Conservation (phyloP, 2,888 invertebrate species). For the Cactoblastis cactorum region DNA sequence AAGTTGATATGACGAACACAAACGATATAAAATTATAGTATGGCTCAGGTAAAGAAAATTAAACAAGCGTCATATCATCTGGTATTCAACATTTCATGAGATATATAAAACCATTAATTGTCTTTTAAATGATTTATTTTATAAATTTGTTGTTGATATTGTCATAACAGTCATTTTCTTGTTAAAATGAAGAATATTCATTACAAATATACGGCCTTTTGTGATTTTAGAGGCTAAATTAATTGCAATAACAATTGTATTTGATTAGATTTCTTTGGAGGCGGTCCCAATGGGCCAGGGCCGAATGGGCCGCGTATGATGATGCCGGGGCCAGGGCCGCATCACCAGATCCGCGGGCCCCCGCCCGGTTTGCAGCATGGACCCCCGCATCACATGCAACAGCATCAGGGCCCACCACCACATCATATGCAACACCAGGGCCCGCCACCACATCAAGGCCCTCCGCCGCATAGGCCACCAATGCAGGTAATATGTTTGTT, state of each 20-base stretch:
- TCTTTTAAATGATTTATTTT: too few relatives aligned
- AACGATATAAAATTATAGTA: too few relatives aligned
- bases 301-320: slow-evolving; percentile 69
- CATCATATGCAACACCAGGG: slow-evolving; percentile 68
- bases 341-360: slow-evolving; percentile 65
- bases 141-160: too few relatives aligned
- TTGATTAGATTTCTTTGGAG: slow-evolving; percentile 65
- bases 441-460: slow-evolving; percentile 78
- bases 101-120: too few relatives aligned
- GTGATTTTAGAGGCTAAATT: background rate
- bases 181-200: too few relatives aligned
- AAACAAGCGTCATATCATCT: too few relatives aligned
- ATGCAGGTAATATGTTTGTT: too few relatives aligned
- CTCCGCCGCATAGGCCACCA: slow-evolving; percentile 79
- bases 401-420: slow-evolving; percentile 68
- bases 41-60: too few relatives aligned
- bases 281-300: slow-evolving; percentile 69
- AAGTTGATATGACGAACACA: too few relatives aligned
- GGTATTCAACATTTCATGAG: too few relatives aligned
- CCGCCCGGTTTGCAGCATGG: slow-evolving; percentile 63
- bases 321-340: slow-evolving; percentile 58
- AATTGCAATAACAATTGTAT: background rate
- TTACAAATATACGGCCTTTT: too few relatives aligned
- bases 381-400: slow-evolving; percentile 65
- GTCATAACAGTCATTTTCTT: too few relatives aligned